Evolutionary conservation across 2,888 invertebrate genomes (phyloP), one percentile per base, ranked within the genome.

Genomic region (Agrenia bidenticulata): DNA sequence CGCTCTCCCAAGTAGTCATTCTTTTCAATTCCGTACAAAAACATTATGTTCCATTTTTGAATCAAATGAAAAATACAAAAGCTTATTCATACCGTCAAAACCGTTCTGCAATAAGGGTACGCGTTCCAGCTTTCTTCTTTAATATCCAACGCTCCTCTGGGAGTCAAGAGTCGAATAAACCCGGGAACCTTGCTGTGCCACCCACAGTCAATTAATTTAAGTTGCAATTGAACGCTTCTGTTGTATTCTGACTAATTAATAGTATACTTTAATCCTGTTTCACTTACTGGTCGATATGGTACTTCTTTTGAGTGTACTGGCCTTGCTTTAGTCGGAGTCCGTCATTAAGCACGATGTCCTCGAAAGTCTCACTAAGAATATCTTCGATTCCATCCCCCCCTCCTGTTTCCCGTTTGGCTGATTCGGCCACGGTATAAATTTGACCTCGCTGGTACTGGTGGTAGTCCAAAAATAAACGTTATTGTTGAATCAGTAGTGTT

Each of bases 271-370:
- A n/a, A n/a, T 54, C 41, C 51, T 56, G 4, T 17, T 2, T 19
- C 37, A 26, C 63, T 76, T 75, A 84, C 84, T 83, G 94, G 79
- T 92, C 91, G 85, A 97, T 85, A 81, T 99, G 97, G 84, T 99
- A 99, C 78, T 99, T 95, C 85, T 99, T 99, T 83, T 97, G 94
- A 73, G 99, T 99, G 84, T 95, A 99, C 83, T 99, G 99, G 74
- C 99, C 99, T 69, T 89, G 86, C 77, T 86, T 89, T 82, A 89
- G 97, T 83, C 89, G 89, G 17, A 53, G 37, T 72, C 94, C 94
- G 77, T 92, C 87, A 72, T 94, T 85, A 65, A 94, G 83, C 54
- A 93, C 93, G 79, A 85, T 86, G 81, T 93, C 87, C 78, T 86
- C 88, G 83, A 98, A 99, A 17, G 98, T 97, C 83, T 99, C 97